phyloP scores from a whole-genome alignment of 64 coral and sea anemone genomes.

The Montipora capricornis region DNA sequence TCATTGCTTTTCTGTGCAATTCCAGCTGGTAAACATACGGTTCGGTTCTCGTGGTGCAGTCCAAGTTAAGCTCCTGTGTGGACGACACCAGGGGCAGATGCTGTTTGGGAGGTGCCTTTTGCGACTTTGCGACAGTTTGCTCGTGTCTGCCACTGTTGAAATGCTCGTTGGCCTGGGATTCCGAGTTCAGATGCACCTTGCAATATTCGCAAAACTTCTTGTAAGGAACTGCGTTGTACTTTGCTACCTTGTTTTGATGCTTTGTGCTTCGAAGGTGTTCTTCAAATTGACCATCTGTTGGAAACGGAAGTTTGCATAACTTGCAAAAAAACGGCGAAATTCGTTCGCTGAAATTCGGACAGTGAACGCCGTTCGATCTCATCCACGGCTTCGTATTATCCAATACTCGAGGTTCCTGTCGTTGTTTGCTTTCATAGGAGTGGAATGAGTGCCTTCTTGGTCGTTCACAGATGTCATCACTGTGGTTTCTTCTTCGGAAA shows the following conservation, averaged over 20 bases:
- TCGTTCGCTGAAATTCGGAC: neutral
- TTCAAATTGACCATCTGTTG: slow-evolving; percentile 44
- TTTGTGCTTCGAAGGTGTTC: slow-evolving; percentile 73
- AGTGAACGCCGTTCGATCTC: neutral
- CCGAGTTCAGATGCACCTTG: slow-evolving; percentile 88
- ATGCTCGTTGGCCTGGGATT: slow-evolving; percentile 90
- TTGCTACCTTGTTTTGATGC: slow-evolving; percentile 71
- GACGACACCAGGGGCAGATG: slow-evolving; percentile 54
- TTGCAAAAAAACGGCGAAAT: slow-evolving; percentile 23
- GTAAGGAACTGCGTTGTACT: slow-evolving; percentile 42
- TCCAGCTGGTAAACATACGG: slow-evolving; percentile 86
- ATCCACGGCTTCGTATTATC: slow-evolving; percentile 2
- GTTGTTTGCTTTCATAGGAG: neutral
- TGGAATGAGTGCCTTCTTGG: neutral
- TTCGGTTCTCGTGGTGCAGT: slow-evolving; percentile 50
- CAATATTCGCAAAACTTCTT: slow-evolving; percentile 59
- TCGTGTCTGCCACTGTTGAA: slow-evolving; percentile 89
- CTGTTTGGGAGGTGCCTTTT: slow-evolving; percentile 79
- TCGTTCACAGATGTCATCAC: neutral
- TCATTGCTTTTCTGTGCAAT: slow-evolving; percentile 86
- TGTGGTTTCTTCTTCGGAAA: neutral
- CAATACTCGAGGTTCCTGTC: neutral
- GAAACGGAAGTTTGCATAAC: slow-evolving; percentile 47
- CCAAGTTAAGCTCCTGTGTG: neutral
- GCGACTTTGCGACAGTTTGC: slow-evolving; percentile 92